phyloP scores from a whole-genome alignment of 2,113 vertebrate species.

The Malurus elegans region DNA sequence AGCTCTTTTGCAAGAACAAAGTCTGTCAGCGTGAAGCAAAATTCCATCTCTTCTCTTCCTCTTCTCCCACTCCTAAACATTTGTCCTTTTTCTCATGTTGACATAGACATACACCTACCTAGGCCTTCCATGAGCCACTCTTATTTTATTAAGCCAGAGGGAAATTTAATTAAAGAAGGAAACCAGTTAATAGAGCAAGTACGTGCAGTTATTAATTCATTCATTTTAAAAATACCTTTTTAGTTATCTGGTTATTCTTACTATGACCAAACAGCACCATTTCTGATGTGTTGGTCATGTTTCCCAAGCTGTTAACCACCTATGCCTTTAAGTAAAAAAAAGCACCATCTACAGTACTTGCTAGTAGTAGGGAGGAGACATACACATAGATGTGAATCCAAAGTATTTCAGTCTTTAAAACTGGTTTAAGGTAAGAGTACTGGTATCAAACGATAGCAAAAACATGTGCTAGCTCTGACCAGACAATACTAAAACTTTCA shows the following conservation, averaged over 20 bases:
- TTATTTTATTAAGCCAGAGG: neutral
- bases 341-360: accelerated
- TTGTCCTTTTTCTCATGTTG: accelerated
- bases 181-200: neutral
- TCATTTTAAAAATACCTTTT: neutral
- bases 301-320: neutral
- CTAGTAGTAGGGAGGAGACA: neutral
- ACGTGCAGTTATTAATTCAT: neutral
- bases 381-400: neutral
- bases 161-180: neutral
- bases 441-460: neutral
- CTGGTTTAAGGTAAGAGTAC: neutral
- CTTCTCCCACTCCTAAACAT: neutral
- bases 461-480: neutral
- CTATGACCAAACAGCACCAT: neutral
- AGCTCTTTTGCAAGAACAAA: neutral
- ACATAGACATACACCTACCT: neutral
- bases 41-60: neutral
- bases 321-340: neutral
- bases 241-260: neutral
- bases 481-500: neutral
- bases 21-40: neutral
- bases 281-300: accelerated
- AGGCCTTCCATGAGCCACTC: neutral
- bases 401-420: neutral